Evolutionary conservation across 2,113 vertebrate species (phyloP), one percentile per base, ranked within the genome.

Genomic region (Gobiocypris rarus): DNA sequence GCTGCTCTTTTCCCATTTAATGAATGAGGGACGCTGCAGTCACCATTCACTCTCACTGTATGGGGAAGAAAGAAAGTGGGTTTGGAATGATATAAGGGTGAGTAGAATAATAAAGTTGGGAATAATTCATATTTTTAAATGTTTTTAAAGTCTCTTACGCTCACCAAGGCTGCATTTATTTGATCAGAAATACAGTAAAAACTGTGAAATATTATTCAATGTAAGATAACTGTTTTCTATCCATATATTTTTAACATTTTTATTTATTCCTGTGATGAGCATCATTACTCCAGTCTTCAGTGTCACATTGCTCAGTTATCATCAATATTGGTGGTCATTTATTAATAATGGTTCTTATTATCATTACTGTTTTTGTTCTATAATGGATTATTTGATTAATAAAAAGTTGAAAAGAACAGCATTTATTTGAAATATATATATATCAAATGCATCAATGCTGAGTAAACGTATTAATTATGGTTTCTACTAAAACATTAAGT

Each of bases 111-210:
- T 71, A 41, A 71, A 10, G 1, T 2, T 69, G 22, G 34, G 8
- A 69, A 69, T 38, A 22, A 38, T 38, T 69, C 1, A 22, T 9
- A 31, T 31, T 31, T 31, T 31, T 31, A 2, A 34, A 34, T 34
- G 15, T 17, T 41, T 69, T 38, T 69, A 34, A 38, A 45, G 41
- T 71, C 11, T 71, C 8, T 71, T 24, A 13, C 1, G 69, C 41
- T 71, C 38, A 45, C 41, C 5, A 67, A 17, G 14, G 7, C 2
- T 34, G 63, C 26, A 24, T 45, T 73, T 73, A 15, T 73, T 73
- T 73, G 11, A 45, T 45, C 38, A 24, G n/a, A 73, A 71, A 71
- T 71, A 71, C 38, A 14, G 69, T 45, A n/a, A 71, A 43, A 45
- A 43, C 5, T 71, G 22, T 71, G 10, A 70, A 70, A 70, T 19